Conservation (phyloP, 2,113 vertebrate genomes). For the Halcyon senegalensis region DNA sequence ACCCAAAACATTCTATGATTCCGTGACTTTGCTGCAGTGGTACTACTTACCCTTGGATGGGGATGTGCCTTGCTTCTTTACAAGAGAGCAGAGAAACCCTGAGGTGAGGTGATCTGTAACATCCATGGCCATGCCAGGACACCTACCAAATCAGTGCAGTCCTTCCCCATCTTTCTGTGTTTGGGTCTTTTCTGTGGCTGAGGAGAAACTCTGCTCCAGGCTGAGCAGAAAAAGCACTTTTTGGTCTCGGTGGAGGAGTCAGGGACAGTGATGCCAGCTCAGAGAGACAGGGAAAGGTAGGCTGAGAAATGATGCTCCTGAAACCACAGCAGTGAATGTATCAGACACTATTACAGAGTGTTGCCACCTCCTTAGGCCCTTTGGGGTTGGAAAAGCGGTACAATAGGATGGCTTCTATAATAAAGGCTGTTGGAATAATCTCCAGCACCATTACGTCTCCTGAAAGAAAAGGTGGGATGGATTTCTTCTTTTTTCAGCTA, state of each 20-base stretch:
- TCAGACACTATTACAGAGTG: fast-evolving
- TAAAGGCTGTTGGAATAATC: neutral
- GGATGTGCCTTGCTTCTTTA: neutral
- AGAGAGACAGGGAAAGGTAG: neutral
- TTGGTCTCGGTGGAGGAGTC: neutral
- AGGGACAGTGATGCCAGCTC: neutral
- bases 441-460: neutral
- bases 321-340: neutral
- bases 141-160: neutral
- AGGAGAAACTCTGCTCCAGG: neutral
- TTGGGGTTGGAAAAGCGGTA: neutral
- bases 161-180: neutral
- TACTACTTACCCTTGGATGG: neutral
- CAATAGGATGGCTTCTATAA: neutral
- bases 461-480: neutral
- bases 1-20: neutral
- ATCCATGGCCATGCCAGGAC: neutral
- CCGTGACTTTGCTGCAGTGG: neutral
- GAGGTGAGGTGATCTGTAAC: neutral
- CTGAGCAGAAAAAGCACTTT: neutral
- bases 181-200: neutral
- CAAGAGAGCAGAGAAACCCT: neutral
- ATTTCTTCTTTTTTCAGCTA: neutral
- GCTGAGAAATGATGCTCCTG: neutral
- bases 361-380: neutral